Evolutionary conservation across 2,113 vertebrate species (phyloP).

Genomic region (Aspiorhynchus laticeps): DNA sequence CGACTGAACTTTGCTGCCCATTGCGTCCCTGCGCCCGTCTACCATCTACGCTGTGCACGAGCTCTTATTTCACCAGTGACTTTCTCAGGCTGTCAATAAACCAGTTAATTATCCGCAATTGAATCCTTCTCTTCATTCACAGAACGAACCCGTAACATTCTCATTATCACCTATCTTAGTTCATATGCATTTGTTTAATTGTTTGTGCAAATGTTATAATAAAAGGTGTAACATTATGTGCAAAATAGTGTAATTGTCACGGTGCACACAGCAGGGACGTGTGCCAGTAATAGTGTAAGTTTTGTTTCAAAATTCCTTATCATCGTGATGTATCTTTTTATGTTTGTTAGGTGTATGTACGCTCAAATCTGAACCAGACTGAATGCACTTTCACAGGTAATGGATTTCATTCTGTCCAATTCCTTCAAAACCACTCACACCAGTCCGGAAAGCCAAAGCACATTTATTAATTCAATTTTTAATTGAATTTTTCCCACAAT

Average conservation of each 20-base stretch:
- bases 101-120: no score
- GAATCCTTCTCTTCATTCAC: no score
- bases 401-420: slow-evolving; percentile 20
- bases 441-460: slow-evolving; percentile 49
- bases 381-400: slow-evolving; percentile 28
- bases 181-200: neutral
- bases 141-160: no score
- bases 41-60: no score
- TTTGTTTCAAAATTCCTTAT: neutral
- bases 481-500: slow-evolving; percentile 74
- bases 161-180: neutral
- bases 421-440: slow-evolving; percentile 35
- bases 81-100: no score
- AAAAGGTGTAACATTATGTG: neutral
- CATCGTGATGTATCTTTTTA: neutral
- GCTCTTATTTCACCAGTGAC: no score
- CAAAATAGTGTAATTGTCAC: neutral
- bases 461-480: slow-evolving; percentile 71
- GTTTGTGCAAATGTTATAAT: neutral
- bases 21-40: no score
- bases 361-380: neutral
- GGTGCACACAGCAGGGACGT: no score
- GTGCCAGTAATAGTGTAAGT: no score
- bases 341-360: neutral
- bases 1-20: no score